A percentile compares a stretch with the other conserved stretches of the same genome.
Conservation (phyloP, 2,888 invertebrate species). For the Cosmia pyralina region DNA sequence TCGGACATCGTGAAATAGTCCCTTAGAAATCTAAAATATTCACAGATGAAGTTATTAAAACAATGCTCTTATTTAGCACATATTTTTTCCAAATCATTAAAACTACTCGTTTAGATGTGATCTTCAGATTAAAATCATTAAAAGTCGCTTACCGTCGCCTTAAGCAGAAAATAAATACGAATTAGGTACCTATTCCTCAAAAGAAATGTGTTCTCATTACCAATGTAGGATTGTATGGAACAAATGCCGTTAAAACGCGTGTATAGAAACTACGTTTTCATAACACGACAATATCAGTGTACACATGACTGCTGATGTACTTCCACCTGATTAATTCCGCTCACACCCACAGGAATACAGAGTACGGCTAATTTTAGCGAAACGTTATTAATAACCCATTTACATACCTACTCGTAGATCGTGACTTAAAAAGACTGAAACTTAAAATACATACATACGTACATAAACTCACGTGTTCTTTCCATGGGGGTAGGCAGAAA, state of each 20-base stretch:
- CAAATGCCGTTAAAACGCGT: neutral
- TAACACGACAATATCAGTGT: conserved; percentile 20
- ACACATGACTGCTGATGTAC: conserved; percentile 56
- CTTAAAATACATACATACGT: conserved; percentile 5
- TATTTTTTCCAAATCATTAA: too few relatives aligned
- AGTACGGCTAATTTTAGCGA: conserved; percentile 38
- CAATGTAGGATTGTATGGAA: neutral
- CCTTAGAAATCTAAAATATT: too few relatives aligned
- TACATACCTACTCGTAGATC: neutral
- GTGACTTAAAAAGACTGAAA: conserved; percentile 6
- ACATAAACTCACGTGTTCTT: too few relatives aligned
- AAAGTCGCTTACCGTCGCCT: too few relatives aligned
- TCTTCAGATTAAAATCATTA: too few relatives aligned
- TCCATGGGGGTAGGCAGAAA: too few relatives aligned
- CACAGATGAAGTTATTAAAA: too few relatives aligned
- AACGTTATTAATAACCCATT: conserved; percentile 32
- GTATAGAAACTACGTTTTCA: conserved; percentile 5
- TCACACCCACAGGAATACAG: conserved; percentile 34
- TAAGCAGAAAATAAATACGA: neutral
- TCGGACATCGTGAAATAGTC: too few relatives aligned
- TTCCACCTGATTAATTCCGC: conserved; percentile 46
- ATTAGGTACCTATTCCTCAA: neutral
- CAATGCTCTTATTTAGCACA: too few relatives aligned
- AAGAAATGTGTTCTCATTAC: neutral
- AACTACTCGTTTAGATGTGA: too few relatives aligned